Evolutionary conservation across 2,888 invertebrate genomes (phyloP), one percentile per base, ranked within the genome.

Genomic region (Cataglyphis altisquamis): DNA sequence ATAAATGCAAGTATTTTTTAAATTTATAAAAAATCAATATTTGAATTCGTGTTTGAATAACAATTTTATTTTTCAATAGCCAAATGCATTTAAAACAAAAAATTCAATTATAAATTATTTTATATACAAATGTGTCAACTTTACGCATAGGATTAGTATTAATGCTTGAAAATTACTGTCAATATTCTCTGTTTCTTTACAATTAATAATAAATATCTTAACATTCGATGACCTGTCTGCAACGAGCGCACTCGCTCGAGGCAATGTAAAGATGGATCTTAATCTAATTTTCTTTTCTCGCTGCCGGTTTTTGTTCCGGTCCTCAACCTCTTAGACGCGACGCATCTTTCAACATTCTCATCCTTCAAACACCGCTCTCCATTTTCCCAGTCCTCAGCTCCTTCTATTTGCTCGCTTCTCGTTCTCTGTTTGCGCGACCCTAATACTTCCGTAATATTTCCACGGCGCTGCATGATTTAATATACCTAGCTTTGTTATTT

Each of bases 401-500:
- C 36, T 60, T 48, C 60, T 80, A 80, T 80, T 80, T 70, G 60
- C 32, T 60, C 72, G 21, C 45, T 45, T 62, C 60, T 80, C 72
- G 78, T 70, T 70, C 70, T 68, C 70, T 70, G 60, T 80, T 80
- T 80, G 60, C 72, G 60, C 60, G 60, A 70, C 45, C 78, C 70
- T 80, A 70, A 80, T 80, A 80, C 70, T 70, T 80, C 78, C 72
- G 78, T 80, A 70, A 80, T 80, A 80, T 36, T 70, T 78, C 12
- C 60, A 21, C 60, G 32, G 21, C 45, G 21, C 9, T 70, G 60
- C 45, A 60, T 60, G 32, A 45, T 78, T 78, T 78, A 78, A 70
- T 70, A 39, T 60, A 8, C 21, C 32, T 36, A 32, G 45, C 18
- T 78, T 60, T 60, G 70, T 70, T 68, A 60, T 57, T 39, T 78